Base-by-base conservation (phyloP, 2,888 invertebrate species). In the Petrophora chlorosata region DNA sequence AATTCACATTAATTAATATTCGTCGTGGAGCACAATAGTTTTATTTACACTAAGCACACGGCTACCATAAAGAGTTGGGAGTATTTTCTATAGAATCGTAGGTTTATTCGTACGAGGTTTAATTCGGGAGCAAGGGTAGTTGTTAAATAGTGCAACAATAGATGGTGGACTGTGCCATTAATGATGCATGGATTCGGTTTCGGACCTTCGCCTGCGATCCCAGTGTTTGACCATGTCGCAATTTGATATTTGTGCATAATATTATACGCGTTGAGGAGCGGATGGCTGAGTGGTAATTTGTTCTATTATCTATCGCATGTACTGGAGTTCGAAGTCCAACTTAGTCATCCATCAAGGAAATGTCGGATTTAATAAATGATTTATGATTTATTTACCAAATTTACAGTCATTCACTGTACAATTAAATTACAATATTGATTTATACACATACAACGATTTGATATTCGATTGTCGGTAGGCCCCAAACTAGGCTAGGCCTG, bases 61-160 rank as follows among this genome's bases (percentile, higher is more conserved):
- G 67, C 22, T 35, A 57, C 51, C 69, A 80, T 82, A 83, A 83
- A 82, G 84, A 82, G 79, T 82, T 72, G 57, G 70, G 62, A 74
- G 81, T 83, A 82, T 82, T 83, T 85, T 85, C 81, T 70, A 82
- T 82, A 79, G 77, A 80, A 76, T 79, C 78, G 76, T 70, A 74
- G n/a, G n/a, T n/a, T n/a, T n/a, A n/a, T n/a, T n/a, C n/a, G n/a
- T n/a, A n/a, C 67, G 61, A 66, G 67, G 79, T 81, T 85, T 78
- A 79, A 82, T 81, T 84, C 75, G 44, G 57, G 56, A 13, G 28
- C 68, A 69, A 65, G 61, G 75, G 76, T 73, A 77, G 79, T 80
- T 73, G 82, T 83, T 82, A 85, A 87, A 85, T 86, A 86, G 82
- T 85, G 82, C 76, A 77, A 89, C 89, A 89, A 88, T 87, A 82